Evolutionary conservation across 2,113 vertebrate species (phyloP), one percentile per base, ranked within the genome.

Genomic region (Leiothrix lutea): DNA sequence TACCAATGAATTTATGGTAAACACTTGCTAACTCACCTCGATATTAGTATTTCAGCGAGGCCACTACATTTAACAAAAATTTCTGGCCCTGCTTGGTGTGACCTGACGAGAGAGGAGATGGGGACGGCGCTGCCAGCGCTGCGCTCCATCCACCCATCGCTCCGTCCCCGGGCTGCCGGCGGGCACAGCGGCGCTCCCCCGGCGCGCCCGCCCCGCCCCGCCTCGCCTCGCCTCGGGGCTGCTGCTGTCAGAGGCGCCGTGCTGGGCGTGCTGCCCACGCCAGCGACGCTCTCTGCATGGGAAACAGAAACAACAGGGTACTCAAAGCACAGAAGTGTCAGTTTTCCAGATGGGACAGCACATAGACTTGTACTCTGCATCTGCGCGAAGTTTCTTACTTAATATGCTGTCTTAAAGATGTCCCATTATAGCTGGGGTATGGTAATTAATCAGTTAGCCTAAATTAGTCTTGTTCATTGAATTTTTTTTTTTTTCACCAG

Each of bases 11-110:
- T 16, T 78, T 56, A 48, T 2, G 14, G 16, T 6, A 71, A 89
- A 79, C 53, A 64, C 28, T 45, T 81, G 23, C 50, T 69, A 79
- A 64, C 23, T 58, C 24, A 48, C 44, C 36, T 40, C 44, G 25
- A 5, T 25, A 51, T 73, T 64, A 38, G 25, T 19, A 45, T 69
- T 75, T 81, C 53, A 69, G 26, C 1, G 6, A 69, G 82, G n/a
- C 9, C 3, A 4, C 26, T 45, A 5, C 2, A 11, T 42, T 38
- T 51, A 35, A 56, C 35, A 67, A 11, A 11, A 42, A 60, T 26
- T 18, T 33, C 45, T 56, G 4, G 0, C 17, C 21, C 35, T 8
- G 4, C 29, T 40, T 28, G 16, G 11, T 7, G 13, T 0, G 3
- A 12, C 19, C 67, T 7, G 18, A 0, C 0, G 19, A 74, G 65